Conservation (phyloP, 2,113 vertebrate genomes). For the Desmodus rotundus region DNA sequence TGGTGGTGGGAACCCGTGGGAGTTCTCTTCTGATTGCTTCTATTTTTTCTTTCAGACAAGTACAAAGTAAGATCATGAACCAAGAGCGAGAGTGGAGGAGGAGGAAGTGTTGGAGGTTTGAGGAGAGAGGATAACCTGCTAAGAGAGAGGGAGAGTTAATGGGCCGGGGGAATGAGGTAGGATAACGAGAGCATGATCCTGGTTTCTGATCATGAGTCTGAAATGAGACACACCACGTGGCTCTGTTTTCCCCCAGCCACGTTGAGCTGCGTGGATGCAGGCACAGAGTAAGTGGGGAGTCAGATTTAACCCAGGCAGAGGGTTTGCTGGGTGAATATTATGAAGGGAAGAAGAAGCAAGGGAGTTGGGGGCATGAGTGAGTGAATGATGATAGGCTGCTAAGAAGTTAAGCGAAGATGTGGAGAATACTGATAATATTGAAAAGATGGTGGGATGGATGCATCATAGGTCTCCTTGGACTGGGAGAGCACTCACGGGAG, state of each 20-base stretch:
- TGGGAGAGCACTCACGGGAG: background rate
- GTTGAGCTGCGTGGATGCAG: background rate
- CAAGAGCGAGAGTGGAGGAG: background rate
- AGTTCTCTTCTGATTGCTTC: background rate
- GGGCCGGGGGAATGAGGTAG: background rate
- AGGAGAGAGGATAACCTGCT: background rate
- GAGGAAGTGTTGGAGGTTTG: background rate
- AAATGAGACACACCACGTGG: background rate
- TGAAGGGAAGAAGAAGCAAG: background rate
- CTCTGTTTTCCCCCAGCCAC: background rate
- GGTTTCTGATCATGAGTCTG: background rate
- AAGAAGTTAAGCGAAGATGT: background rate
- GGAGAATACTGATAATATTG: background rate
- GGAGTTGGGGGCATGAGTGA: too few relatives aligned
- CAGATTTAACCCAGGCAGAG: background rate
- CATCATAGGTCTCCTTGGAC: background rate
- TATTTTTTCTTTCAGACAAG: background rate
- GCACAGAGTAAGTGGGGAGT: background rate
- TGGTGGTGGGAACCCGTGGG: too few relatives aligned
- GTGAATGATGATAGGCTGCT: background rate
- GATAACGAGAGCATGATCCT: background rate
- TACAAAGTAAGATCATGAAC: background rate
- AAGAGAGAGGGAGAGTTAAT: background rate
- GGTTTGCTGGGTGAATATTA: background rate
- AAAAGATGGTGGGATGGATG: background rate